Conservation (phyloP, 2,888 invertebrate genomes). For the Epirrhoe alternata region DNA sequence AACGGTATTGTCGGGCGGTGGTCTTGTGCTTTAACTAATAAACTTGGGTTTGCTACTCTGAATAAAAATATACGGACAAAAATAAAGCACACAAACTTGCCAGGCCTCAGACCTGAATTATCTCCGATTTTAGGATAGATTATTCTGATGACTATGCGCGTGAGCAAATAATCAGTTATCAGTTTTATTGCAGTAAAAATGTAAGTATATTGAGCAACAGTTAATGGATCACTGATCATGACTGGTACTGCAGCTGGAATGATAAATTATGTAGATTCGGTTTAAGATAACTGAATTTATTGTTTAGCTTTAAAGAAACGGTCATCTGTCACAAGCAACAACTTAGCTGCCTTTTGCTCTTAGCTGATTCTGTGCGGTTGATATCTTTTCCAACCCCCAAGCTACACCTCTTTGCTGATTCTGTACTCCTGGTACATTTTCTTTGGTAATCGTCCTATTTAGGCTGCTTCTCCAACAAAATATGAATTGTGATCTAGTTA, state of each 20-base stretch:
- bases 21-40: no score
- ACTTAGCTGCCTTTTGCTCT: neutral
- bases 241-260: conserved; percentile 9
- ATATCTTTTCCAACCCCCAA: neutral
- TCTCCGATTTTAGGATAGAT: neutral
- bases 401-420: neutral
- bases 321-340: neutral
- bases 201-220: conserved; percentile 50
- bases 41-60: no score
- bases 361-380: neutral
- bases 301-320: conserved; percentile 2
- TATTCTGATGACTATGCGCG: conserved; percentile 52
- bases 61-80: no score
- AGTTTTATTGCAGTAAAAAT: conserved; percentile 58
- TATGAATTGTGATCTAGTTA: no score
- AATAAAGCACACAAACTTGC: no score
- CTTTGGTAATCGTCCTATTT: no score
- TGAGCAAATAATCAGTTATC: conserved; percentile 51
- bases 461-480: no score
- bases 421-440: neutral
- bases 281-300: conserved; percentile 8
- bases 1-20: no score
- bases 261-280: conserved; percentile 16
- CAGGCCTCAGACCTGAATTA: no score
- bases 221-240: conserved; percentile 37